These are phyloP conservation scores for Nomada fucata DNA, from an alignment of 2,888 invertebrate genomes.

Conservation along the genomic window DNA sequence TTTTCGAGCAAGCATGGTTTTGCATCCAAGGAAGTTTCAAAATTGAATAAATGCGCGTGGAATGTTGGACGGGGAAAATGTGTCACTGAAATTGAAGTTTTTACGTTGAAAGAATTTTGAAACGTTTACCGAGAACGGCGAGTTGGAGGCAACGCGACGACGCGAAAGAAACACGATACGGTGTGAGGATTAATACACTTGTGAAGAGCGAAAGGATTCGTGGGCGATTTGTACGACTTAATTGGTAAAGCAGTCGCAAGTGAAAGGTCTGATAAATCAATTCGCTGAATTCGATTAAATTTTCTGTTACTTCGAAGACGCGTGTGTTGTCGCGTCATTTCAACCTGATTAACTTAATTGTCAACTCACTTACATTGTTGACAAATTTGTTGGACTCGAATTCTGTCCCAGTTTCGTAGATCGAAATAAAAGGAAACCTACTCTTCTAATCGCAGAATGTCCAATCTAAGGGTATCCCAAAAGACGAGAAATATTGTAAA, in stretches of 20 bases:
- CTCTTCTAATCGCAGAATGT: no score
- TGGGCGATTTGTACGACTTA: background rate
- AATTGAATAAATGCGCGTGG: no score
- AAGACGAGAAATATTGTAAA: no score
- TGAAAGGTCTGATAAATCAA: slow-evolving; percentile 11
- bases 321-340: background rate
- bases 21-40: no score
- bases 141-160: no score
- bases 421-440: no score
- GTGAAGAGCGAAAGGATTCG: background rate
- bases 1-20: no score
- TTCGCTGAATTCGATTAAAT: slow-evolving; percentile 24
- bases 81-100: no score
- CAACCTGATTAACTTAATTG: background rate
- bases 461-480: no score
- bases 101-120: no score
- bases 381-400: background rate
- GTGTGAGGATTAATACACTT: background rate
- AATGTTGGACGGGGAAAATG: no score
- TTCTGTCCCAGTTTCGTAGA: background rate
- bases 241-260: slow-evolving; percentile 7
- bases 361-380: background rate
- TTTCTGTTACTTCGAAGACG: background rate
- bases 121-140: no score
- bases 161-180: background rate